Conservation (phyloP, 1,140 invertebrate genomes). For the Microplitis demolitor region DNA sequence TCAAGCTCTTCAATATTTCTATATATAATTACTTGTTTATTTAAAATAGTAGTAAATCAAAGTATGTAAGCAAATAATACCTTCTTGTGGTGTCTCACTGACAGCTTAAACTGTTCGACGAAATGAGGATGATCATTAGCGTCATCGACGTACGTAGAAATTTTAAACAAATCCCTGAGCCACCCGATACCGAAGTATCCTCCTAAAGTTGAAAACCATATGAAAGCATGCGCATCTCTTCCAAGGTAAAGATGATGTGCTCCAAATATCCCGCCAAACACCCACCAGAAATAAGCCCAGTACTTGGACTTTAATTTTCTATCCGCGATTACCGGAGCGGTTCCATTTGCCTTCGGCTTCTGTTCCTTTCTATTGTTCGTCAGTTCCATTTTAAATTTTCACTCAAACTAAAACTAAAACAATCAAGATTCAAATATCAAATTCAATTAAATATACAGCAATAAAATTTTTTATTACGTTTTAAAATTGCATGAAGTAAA, state of each 20-base stretch:
- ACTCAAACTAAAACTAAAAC: neutral
- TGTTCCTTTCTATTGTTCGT: neutral
- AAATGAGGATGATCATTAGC: constrained; percentile 80
- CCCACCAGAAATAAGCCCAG: constrained; percentile 80
- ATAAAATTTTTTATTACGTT: too few relatives aligned
- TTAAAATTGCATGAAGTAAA: too few relatives aligned
- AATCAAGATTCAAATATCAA: neutral
- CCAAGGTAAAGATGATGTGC: constrained; percentile 90
- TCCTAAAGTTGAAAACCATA: constrained; percentile 85
- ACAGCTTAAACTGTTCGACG: constrained; percentile 68
- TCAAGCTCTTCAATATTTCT: neutral
- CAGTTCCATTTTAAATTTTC: neutral
- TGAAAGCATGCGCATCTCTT: constrained; percentile 87
- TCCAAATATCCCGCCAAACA: constrained; percentile 85
- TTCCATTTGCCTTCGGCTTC: neutral
- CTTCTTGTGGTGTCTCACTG: constrained; percentile 69
- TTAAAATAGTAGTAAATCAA: neutral
- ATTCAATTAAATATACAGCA: too few relatives aligned
- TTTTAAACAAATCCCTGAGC: constrained; percentile 82
- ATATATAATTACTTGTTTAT: neutral
- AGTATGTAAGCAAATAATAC: constrained; percentile 51
- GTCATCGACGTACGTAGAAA: constrained; percentile 86
- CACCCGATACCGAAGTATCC: constrained; percentile 87
- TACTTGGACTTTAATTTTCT: constrained; percentile 35
- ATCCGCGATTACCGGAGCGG: neutral